These are phyloP conservation scores for Azorinus chamasolen DNA, from an alignment of 2,888 invertebrate species.

Conservation along the genomic window DNA sequence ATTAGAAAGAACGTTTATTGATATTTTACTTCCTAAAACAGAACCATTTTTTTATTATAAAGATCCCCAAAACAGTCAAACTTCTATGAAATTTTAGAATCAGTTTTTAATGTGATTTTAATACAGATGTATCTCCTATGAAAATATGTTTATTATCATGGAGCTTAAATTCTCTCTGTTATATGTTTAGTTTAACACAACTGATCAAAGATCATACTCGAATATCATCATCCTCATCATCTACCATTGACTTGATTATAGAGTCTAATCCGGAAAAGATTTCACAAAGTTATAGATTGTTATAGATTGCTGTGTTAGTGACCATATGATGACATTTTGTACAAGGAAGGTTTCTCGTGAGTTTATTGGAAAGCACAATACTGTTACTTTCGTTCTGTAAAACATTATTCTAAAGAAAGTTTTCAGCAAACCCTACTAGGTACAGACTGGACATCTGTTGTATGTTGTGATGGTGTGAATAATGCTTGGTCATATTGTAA, in stretches of 20 bases:
- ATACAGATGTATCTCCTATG: neutral
- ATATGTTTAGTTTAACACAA: conserved; percentile 3
- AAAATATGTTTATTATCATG: neutral
- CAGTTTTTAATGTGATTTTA: neutral
- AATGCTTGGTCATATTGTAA: conserved; percentile 10
- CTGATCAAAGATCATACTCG: neutral
- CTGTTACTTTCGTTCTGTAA: conserved; percentile 10
- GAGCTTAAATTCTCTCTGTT: conserved; percentile 1
- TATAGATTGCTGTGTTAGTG: conserved; percentile 9
- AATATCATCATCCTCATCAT: neutral
- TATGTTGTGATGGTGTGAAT: conserved; percentile 2
- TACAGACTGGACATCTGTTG: conserved; percentile 9
- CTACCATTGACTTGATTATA: conserved; percentile 4
- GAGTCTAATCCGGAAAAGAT: conserved; percentile 11
- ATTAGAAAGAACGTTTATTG: too few relatives aligned
- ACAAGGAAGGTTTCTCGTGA: conserved; percentile 5
- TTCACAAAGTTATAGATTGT: conserved; percentile 8
- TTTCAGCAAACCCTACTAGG: conserved; percentile 21
- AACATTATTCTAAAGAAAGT: conserved; percentile 14
- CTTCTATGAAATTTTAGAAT: conserved; percentile 1
- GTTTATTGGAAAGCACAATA: conserved; percentile 13
- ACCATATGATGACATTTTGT: conserved; percentile 9
- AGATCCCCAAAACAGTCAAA: too few relatives aligned
- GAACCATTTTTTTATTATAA: too few relatives aligned
- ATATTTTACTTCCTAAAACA: too few relatives aligned